Conservation (phyloP, 1,140 invertebrate species). For the Drosophila pseudoobscura region DNA sequence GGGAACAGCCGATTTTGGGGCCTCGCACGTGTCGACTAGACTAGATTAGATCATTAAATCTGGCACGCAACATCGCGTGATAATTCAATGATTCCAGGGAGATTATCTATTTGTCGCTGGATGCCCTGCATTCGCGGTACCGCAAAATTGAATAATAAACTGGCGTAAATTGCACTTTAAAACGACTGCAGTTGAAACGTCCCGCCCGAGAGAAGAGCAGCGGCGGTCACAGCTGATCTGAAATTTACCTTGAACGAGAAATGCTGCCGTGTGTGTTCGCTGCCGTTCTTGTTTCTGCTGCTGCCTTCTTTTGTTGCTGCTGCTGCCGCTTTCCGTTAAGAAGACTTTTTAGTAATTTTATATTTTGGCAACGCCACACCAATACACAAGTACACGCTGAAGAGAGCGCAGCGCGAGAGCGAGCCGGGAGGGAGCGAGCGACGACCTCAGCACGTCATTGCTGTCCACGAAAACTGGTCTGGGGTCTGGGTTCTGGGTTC, state of each 20-base stretch:
- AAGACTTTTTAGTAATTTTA: conserved; percentile 48
- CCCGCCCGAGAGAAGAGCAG: conserved; percentile 2
- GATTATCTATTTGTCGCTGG: conserved; percentile 35
- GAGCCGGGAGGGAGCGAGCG: conserved; percentile 29
- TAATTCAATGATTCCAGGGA: conserved; percentile 52
- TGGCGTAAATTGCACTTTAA: conserved; percentile 9
- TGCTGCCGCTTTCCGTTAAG: conserved; percentile 37
- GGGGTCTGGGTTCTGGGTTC: conserved; percentile 37
- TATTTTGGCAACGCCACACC: conserved; percentile 62
- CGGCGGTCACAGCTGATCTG: conserved; percentile 41
- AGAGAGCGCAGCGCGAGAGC: conserved; percentile 22
- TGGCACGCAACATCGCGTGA: conserved; percentile 56
- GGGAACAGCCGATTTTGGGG: conserved; percentile 43
- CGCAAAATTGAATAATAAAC: conserved; percentile 34
- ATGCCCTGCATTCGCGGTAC: conserved; percentile 14
- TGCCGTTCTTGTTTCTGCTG: conserved; percentile 26
- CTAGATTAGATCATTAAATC: not conserved
- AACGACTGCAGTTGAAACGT: conserved; percentile 10
- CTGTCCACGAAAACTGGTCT: conserved; percentile 68
- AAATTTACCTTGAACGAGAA: conserved; percentile 70
- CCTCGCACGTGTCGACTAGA: conserved; percentile 10
- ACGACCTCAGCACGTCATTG: conserved; percentile 63
- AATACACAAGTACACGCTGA: conserved; percentile 16
- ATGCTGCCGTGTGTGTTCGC: conserved; percentile 20
- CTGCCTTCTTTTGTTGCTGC: not conserved